Evolutionary conservation across 2,113 vertebrate genomes (phyloP), one percentile per base, ranked within the genome.

Genomic region (Nycticebus coucang): DNA sequence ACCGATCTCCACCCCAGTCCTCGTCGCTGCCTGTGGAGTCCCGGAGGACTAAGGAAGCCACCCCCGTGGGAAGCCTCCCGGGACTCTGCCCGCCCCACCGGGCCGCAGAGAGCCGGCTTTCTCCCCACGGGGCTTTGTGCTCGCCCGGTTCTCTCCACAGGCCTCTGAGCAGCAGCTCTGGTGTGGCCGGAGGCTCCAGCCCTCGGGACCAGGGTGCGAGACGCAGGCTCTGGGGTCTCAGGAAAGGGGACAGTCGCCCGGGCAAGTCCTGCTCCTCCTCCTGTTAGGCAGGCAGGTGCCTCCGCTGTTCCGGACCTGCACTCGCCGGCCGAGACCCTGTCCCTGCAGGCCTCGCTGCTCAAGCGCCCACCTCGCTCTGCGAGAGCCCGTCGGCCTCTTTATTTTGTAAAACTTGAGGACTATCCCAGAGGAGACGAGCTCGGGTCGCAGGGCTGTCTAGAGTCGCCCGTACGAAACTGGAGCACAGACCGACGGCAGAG

Each of bases 361-460:
- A 7, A 17, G 12, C 1, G 50, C 9, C 11, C 8, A 80, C 35
- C 35, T 0, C 45, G 30, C 12, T 13, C 55, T 2, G n/a, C 60
- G 19, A 80, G 87, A 21, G 84, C 37, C 13, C 26, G 24, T 13
- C 55, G 5, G 26, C 60, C 30, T 35, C 59, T 24, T 22, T 55
- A 9, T 88, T 79, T 26, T 35, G 28, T 4, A 60, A 68, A 95
- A 96, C 94, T 96, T 93, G 6, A 26, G 60, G 68, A 86, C 62
- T 72, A 91, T 33, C 55, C 4, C 18, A 60, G 19, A 55, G 22
- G 35, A 72, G 26, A 64, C 17, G 0, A 78, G 62, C 41, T 35
- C 30, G 2, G 53, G 15, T 1, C 22, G 26, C 90, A 22, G 6
- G 28, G 35, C 26, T 10, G 55, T 62, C 74, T 5, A 2, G 30